These are phyloP conservation scores for Heliconius ismenius DNA, from an alignment of 2,888 invertebrate species.

Conservation along the genomic window DNA sequence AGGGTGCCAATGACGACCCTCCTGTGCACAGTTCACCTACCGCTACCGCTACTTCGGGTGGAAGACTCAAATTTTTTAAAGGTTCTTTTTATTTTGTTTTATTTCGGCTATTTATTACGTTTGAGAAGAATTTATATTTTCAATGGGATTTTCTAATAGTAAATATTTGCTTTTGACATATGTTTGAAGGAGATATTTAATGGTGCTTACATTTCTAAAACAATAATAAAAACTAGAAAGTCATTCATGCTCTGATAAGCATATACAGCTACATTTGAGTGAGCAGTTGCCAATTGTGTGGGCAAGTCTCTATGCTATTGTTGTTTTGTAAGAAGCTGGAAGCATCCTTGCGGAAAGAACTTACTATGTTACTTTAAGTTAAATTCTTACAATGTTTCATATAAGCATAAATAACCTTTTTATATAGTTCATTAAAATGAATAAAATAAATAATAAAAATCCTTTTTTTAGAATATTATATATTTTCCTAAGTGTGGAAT, in stretches of 20 bases:
- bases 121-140: background rate
- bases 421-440: background rate
- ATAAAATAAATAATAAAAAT: too few relatives aligned
- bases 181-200: constrained; percentile 11
- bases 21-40: constrained; percentile 71
- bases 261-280: constrained; percentile 67
- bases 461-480: too few relatives aligned
- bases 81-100: constrained; percentile 68
- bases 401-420: background rate
- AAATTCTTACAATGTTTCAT: constrained; percentile 2
- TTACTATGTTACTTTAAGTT: constrained; percentile 25
- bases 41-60: constrained; percentile 82
- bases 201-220: constrained; percentile 33
- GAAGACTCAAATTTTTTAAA: constrained; percentile 91
- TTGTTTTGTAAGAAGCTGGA: constrained; percentile 71
- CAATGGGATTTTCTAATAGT: constrained; percentile 18
- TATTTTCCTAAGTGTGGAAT: too few relatives aligned
- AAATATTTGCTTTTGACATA: constrained; percentile 13
- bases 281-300: constrained; percentile 71
- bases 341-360: constrained; percentile 66
- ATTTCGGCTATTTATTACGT: background rate
- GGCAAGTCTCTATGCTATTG: constrained; percentile 71
- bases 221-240: constrained; percentile 72
- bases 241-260: constrained; percentile 81
- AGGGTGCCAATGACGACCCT: constrained; percentile 75